Evolutionary conservation across 2,888 invertebrate species (phyloP).

Genomic region (Lepidocyrtinus sp.): DNA sequence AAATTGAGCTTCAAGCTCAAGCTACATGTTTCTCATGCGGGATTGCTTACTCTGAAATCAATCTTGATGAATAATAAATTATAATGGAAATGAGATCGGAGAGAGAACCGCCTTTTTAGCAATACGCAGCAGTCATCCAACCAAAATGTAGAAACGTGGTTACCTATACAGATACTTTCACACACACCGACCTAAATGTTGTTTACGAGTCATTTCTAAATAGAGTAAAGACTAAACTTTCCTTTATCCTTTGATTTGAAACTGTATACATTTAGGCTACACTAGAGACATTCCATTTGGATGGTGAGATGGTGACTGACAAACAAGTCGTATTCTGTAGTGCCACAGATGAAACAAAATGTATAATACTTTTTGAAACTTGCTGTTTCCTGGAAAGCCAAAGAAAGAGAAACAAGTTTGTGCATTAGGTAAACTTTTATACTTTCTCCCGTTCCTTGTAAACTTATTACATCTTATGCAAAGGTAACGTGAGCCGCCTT

Average conservation of each 20-base stretch:
- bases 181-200: not conserved
- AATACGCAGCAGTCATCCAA: constrained; percentile 16
- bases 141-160: not conserved
- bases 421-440: too few relatives aligned
- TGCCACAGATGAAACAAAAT: too few relatives aligned
- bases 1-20: too few relatives aligned
- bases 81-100: constrained; percentile 59
- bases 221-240: not conserved
- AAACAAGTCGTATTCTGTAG: not conserved
- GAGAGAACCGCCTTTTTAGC: constrained; percentile 36
- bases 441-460: too few relatives aligned
- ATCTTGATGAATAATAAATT: constrained; percentile 63
- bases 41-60: constrained; percentile 54
- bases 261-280: too few relatives aligned
- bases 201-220: not conserved
- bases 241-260: not conserved
- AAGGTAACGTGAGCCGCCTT: too few relatives aligned
- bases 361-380: constrained; percentile 3
- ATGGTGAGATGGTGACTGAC: not conserved
- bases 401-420: too few relatives aligned
- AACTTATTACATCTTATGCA: too few relatives aligned
- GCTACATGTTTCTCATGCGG: constrained; percentile 10
- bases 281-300: too few relatives aligned
- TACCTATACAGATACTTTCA: not conserved
- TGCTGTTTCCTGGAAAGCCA: too few relatives aligned